Evolutionary conservation across 2,888 invertebrate species (phyloP).

Genomic region (Drosophila silvestris): DNA sequence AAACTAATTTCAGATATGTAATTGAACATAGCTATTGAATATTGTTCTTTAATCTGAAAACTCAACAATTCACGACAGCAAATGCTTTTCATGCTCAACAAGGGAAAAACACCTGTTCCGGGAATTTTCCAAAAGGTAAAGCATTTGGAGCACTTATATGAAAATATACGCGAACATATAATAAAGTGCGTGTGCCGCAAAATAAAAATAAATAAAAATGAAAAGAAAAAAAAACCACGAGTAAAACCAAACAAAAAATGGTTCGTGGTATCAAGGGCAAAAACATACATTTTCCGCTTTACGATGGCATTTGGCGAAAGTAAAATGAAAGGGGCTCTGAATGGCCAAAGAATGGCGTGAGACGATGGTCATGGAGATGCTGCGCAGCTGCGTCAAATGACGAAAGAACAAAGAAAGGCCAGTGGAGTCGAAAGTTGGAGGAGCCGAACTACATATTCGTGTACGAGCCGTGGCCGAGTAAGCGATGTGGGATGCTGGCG

Average conservation of each 20-base stretch:
- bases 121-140: constrained; percentile 24
- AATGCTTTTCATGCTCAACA: constrained; percentile 3
- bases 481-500: background rate
- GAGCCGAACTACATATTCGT: constrained; percentile 31
- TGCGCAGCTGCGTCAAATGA: constrained; percentile 68
- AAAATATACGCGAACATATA: constrained; percentile 50
- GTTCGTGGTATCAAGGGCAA: constrained; percentile 59
- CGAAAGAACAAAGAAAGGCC: constrained; percentile 57
- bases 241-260: constrained; percentile 61
- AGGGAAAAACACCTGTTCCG: constrained; percentile 11
- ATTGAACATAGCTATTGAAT: constrained; percentile 3
- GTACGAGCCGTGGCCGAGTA: constrained; percentile 20
- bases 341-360: constrained; percentile 45
- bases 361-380: constrained; percentile 54
- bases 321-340: constrained; percentile 59
- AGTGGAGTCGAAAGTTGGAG: constrained; percentile 29
- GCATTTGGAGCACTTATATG: constrained; percentile 44
- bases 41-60: constrained; percentile 1
- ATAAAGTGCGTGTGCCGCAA: constrained; percentile 56
- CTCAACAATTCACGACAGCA: constrained; percentile 7
- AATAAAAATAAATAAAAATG: constrained; percentile 20
- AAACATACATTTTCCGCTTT: constrained; percentile 70
- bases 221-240: constrained; percentile 32
- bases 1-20: background rate
- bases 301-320: constrained; percentile 68